Percentiles rank a stretch among this genome's conserved stretches.
Evolutionary conservation across 2,113 vertebrate species (phyloP).

Genomic region (Leuciscus idus): DNA sequence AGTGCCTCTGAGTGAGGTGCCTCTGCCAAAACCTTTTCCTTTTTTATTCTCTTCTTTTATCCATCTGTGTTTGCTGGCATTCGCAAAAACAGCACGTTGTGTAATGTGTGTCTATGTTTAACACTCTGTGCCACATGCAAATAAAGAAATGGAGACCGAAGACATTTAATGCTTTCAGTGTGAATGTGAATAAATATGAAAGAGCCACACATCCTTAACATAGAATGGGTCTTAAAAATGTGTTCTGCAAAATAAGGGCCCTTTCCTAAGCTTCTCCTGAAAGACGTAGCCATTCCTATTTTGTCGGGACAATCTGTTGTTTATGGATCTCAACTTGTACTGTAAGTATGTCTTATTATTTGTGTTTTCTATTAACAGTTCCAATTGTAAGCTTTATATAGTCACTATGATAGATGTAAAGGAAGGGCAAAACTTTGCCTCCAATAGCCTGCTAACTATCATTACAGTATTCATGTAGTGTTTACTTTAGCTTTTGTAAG

Average conservation of each 20-base stretch:
- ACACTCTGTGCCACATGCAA: not conserved
- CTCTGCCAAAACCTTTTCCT: constrained; percentile 35
- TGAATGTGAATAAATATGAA: not conserved
- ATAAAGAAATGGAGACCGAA: not conserved
- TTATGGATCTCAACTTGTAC: too few relatives aligned
- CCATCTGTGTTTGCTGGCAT: constrained; percentile 25
- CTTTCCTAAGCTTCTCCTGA: not conserved
- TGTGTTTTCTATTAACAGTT: too few relatives aligned
- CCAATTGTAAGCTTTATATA: too few relatives aligned
- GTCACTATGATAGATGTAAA: too few relatives aligned
- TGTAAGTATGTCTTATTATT: too few relatives aligned
- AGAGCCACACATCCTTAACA: not conserved
- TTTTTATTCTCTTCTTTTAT: constrained; percentile 18
- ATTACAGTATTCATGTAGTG: too few relatives aligned
- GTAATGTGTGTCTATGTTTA: constrained; percentile 7
- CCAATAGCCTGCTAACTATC: too few relatives aligned
- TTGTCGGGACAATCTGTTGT: too few relatives aligned
- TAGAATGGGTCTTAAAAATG: not conserved
- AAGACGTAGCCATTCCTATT: too few relatives aligned
- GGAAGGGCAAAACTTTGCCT: too few relatives aligned
- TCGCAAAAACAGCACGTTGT: not conserved
- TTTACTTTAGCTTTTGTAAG: too few relatives aligned
- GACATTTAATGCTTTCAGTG: not conserved
- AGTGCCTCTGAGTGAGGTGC: constrained; percentile 18
- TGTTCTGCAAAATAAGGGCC: not conserved